These are phyloP conservation scores for Macroglossus sobrinus DNA, from an alignment of 2,113 vertebrate genomes.

Conservation along the genomic window DNA sequence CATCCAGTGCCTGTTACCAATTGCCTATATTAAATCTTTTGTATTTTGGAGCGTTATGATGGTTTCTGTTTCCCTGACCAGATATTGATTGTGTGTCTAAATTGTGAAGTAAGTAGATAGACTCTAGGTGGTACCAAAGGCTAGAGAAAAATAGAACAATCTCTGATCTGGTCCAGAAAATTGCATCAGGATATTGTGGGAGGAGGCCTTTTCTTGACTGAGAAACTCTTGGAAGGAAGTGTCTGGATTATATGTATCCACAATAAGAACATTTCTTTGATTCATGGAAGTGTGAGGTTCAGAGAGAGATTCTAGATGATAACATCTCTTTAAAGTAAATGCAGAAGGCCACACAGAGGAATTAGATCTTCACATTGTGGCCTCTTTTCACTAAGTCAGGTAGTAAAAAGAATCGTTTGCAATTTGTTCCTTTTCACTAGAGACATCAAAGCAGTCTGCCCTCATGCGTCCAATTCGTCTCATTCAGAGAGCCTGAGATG, in stretches of 20 bases:
- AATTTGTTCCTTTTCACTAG: not conserved
- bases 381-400: not conserved
- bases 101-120: not conserved
- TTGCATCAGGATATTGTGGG: not conserved
- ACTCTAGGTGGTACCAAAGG: not conserved
- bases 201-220: not conserved
- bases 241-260: not conserved
- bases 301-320: not conserved
- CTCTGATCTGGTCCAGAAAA: not conserved
- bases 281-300: not conserved
- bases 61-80: not conserved
- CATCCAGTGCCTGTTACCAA: not conserved
- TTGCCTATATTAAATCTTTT: not conserved
- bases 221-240: slow-evolving; percentile 3
- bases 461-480: not conserved
- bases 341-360: not conserved
- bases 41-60: not conserved
- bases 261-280: not conserved
- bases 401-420: slow-evolving; percentile 4
- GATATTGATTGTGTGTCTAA: not conserved
- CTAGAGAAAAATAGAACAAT: not conserved
- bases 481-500: not conserved
- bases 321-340: not conserved
- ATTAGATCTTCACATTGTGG: not conserved
- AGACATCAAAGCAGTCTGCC: not conserved